phyloP scores from a whole-genome alignment of 2,888 invertebrate species.

The Paralinhomoeus sp. region DNA sequence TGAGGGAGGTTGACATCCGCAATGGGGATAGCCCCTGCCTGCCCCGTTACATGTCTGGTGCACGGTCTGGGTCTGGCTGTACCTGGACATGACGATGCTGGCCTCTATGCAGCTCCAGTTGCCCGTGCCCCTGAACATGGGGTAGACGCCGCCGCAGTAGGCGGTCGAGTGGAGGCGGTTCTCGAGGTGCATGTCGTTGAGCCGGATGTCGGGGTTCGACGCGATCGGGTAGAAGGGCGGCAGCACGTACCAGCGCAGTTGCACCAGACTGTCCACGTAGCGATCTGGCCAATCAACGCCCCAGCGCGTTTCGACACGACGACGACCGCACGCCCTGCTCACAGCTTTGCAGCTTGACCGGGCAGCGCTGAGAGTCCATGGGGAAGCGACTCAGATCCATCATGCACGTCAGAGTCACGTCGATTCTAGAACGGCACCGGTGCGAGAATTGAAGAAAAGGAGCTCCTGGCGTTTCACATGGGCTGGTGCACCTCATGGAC shows the following conservation, averaged over 20 bases:
- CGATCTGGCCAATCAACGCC: slow-evolving; percentile 11
- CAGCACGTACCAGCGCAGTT: slow-evolving; percentile 20
- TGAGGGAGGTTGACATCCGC: too few species aligned
- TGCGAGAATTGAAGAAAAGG: not conserved
- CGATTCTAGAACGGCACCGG: slow-evolving; percentile 11
- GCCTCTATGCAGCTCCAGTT: too few species aligned
- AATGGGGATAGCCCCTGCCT: too few species aligned
- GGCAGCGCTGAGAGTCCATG: slow-evolving; percentile 18
- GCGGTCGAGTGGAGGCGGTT: slow-evolving; percentile 10
- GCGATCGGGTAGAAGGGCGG: slow-evolving; percentile 18
- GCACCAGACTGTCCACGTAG: slow-evolving; percentile 21
- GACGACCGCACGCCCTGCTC: slow-evolving; percentile 2
- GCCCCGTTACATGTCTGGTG: too few species aligned
- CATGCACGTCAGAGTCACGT: slow-evolving; percentile 22
- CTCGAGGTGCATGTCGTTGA: slow-evolving; percentile 23
- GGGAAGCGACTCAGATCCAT: slow-evolving; percentile 13
- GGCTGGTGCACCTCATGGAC: slow-evolving; percentile 13
- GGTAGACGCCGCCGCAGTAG: slow-evolving; percentile 19
- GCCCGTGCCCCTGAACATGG: slow-evolving; percentile 23
- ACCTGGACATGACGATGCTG: too few species aligned
- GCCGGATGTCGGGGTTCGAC: slow-evolving; percentile 16
- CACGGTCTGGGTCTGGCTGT: too few species aligned
- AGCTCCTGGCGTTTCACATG: not conserved
- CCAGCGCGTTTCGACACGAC: too few species aligned
- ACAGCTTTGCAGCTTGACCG: slow-evolving; percentile 21